Evolutionary conservation across 1,140 invertebrate species (phyloP).

Genomic region (Formica exsecta): DNA sequence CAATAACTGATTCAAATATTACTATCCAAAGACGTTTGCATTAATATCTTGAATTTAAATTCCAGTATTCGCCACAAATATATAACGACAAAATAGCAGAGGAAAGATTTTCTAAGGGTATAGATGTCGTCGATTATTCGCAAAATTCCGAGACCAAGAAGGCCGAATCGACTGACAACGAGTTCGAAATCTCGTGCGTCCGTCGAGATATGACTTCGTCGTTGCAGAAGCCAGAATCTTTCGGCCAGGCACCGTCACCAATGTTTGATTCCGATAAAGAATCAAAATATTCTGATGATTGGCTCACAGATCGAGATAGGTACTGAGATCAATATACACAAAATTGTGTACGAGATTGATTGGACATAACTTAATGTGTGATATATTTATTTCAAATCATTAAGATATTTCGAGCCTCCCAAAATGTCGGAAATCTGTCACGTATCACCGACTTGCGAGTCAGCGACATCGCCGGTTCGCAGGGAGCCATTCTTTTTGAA

Average conservation of each 20-base stretch:
- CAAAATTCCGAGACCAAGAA: not conserved
- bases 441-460: constrained; percentile 24
- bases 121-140: constrained; percentile 62
- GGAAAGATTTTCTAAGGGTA: not conserved
- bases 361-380: not conserved
- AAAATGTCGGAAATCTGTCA: constrained; percentile 50
- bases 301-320: constrained; percentile 30
- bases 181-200: constrained; percentile 22
- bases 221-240: constrained; percentile 65
- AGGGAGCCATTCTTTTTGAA: constrained; percentile 68
- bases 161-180: not conserved
- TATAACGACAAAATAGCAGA: not conserved
- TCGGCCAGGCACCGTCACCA: constrained; percentile 57
- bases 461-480: not conserved
- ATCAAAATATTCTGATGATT: constrained; percentile 42
- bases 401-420: constrained; percentile 61
- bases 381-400: constrained; percentile 42
- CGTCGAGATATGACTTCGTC: not conserved
- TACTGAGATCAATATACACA: not conserved
- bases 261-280: constrained; percentile 21
- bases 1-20: not conserved
- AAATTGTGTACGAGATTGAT: not conserved
- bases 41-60: not conserved
- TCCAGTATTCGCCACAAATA: constrained; percentile 36
- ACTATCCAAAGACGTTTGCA: not conserved